Conservation (phyloP, 37 sponge, comb jelly and placozoan genomes). For the Diacarnus erythraeanus region DNA sequence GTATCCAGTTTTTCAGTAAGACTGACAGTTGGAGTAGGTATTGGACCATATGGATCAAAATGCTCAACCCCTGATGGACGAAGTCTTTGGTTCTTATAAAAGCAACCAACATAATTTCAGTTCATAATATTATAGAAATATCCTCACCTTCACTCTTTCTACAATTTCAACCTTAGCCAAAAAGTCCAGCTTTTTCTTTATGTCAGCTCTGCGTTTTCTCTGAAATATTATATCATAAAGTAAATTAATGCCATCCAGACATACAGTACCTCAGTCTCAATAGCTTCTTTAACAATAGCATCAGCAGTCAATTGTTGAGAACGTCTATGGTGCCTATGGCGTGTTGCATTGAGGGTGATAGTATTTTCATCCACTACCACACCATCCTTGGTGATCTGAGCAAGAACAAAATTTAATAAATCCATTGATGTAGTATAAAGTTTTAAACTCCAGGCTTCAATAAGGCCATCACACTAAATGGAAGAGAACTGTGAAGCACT, state of each 20-base stretch:
- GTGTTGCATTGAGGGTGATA: conserved; percentile 53
- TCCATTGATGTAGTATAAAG: neutral
- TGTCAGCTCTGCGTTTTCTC: conserved; percentile 46
- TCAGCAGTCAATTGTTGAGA: conserved; percentile 69
- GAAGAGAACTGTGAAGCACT: too few relatives aligned
- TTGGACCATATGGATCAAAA: conserved; percentile 13
- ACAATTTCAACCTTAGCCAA: conserved; percentile 60
- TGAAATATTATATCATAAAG: neutral
- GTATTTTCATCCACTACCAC: conserved; percentile 83
- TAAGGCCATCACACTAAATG: too few relatives aligned
- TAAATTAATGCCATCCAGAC: neutral
- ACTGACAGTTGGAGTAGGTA: neutral
- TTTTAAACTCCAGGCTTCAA: neutral
- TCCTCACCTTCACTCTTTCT: conserved; percentile 63
- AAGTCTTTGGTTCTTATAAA: conserved; percentile 1
- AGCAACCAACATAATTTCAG: neutral
- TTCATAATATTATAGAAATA: neutral
- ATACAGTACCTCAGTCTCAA: conserved; percentile 74
- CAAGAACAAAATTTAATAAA: neutral
- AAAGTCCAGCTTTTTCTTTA: conserved; percentile 57
- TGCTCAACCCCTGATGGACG: conserved; percentile 21
- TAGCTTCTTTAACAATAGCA: conserved; percentile 68
- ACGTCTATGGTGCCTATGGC: too few relatives aligned
- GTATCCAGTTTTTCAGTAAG: neutral
- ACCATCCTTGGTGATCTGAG: conserved; percentile 81